phyloP scores from a whole-genome alignment of 2,888 invertebrate species.

The Clunio marinus region DNA sequence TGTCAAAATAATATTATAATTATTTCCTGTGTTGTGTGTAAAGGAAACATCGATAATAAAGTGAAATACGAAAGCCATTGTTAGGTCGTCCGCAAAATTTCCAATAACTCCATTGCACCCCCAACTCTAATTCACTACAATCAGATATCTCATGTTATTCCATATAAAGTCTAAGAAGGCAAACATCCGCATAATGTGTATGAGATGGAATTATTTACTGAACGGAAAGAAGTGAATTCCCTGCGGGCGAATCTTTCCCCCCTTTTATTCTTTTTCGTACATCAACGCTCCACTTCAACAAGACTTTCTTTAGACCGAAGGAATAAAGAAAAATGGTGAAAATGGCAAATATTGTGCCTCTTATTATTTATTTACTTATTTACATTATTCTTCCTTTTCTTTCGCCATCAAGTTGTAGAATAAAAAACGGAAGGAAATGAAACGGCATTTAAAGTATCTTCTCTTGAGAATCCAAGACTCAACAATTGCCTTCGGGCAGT shows the following conservation, averaged over 20 bases:
- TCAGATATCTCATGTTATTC: background rate
- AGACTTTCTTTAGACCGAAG: too few relatives aligned
- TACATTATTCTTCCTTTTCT: conserved; percentile 15
- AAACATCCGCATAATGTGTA: conserved; percentile 19
- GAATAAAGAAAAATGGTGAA: conserved; percentile 4
- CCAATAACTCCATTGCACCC: conserved; percentile 21
- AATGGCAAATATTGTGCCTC: conserved; percentile 13
- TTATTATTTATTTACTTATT: conserved; percentile 29
- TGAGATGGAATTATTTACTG: conserved; percentile 16
- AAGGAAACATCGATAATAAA: background rate
- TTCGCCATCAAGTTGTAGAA: background rate
- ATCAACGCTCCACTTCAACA: too few relatives aligned
- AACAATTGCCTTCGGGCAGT: conserved; percentile 17
- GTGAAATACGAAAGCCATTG: background rate
- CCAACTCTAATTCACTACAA: background rate
- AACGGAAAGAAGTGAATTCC: background rate
- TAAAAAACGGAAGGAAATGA: conserved; percentile 5
- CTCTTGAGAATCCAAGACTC: background rate
- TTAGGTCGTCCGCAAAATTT: conserved; percentile 36
- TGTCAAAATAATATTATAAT: conserved; percentile 24
- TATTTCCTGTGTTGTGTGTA: conserved; percentile 1
- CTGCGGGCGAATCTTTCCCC: conserved; percentile 13
- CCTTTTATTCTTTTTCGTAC: background rate
- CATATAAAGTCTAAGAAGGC: conserved; percentile 23
- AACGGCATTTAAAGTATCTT: conserved; percentile 11